Percentiles rank a stretch among this genome's conserved stretches.
phyloP scores from a whole-genome alignment of 2,113 vertebrate genomes.

The Hydrolagus affinis region DNA sequence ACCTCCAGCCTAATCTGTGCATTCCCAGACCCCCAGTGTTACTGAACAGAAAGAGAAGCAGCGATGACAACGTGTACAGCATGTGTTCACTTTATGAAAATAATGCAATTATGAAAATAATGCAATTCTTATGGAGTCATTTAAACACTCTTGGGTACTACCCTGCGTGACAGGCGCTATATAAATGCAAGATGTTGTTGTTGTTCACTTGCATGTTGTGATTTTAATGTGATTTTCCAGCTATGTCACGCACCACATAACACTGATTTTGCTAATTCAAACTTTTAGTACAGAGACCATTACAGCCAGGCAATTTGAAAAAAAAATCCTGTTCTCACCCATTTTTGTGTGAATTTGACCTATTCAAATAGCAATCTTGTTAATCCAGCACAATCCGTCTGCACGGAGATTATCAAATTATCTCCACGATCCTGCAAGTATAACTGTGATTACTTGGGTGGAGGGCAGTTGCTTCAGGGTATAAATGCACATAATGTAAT shows the following conservation, averaged over 20 bases:
- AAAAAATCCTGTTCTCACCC: not conserved
- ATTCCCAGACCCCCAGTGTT: not conserved
- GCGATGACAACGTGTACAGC: not conserved
- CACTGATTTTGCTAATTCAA: not conserved
- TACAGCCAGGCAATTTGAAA: not conserved
- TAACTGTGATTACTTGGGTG: not conserved
- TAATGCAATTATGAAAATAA: not conserved
- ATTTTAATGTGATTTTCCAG: not conserved
- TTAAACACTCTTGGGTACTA: too few species aligned
- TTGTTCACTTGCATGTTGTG: not conserved
- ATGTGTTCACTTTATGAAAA: too few species aligned
- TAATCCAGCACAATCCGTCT: not conserved
- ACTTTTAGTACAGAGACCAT: not conserved
- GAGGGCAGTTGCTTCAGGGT: not conserved
- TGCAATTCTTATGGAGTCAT: not conserved
- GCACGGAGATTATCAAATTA: not conserved
- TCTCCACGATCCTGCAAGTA: not conserved
- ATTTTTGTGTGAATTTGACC: not conserved
- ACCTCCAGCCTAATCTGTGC: not conserved
- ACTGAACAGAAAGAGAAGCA: not conserved
- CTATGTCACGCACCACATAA: not conserved
- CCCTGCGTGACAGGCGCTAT: too few species aligned
- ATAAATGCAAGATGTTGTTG: too few species aligned
- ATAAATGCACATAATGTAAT: constrained; percentile 6
- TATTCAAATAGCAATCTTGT: not conserved